These are phyloP conservation scores for Bryconaethiops microstoma DNA, from an alignment of 2,797 vertebrate species.

Conservation along the genomic window DNA sequence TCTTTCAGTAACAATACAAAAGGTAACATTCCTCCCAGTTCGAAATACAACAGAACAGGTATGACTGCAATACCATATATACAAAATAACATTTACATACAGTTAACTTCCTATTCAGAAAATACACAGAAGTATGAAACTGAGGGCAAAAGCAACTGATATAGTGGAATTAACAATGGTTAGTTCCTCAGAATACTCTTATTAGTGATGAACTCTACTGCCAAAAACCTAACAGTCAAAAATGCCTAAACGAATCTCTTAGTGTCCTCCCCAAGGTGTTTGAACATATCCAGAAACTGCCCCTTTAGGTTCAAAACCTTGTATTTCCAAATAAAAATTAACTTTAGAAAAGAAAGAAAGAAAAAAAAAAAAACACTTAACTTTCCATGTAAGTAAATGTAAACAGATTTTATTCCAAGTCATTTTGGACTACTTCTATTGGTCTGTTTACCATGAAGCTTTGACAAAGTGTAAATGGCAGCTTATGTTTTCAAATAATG, in stretches of 20 bases:
- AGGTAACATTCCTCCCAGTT: not conserved
- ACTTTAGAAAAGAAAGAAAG: too few relatives aligned
- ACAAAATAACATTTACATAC: conserved; percentile 4
- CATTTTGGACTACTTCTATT: too few relatives aligned
- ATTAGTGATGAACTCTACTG: not conserved
- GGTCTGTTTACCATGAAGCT: too few relatives aligned
- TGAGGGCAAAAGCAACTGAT: not conserved
- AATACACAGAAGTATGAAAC: not conserved
- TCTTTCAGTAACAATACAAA: not conserved
- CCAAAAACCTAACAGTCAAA: not conserved
- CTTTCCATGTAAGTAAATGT: too few relatives aligned
- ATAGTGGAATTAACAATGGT: not conserved
- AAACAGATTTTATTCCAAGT: too few relatives aligned
- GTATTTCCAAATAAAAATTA: too few relatives aligned
- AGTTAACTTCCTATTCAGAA: not conserved
- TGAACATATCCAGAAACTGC: not conserved
- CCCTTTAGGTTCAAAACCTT: not conserved
- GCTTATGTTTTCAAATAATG: too few relatives aligned
- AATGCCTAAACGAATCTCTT: not conserved
- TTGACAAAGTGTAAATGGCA: too few relatives aligned
- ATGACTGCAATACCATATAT: not conserved
- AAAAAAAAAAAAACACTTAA: too few relatives aligned
- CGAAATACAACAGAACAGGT: not conserved
- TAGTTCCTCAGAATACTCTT: not conserved
- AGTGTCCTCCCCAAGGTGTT: not conserved